Percentiles rank a stretch among this genome's conserved stretches.
Evolutionary conservation across 1,140 invertebrate genomes (phyloP).

Genomic region (Conus betulinus): DNA sequence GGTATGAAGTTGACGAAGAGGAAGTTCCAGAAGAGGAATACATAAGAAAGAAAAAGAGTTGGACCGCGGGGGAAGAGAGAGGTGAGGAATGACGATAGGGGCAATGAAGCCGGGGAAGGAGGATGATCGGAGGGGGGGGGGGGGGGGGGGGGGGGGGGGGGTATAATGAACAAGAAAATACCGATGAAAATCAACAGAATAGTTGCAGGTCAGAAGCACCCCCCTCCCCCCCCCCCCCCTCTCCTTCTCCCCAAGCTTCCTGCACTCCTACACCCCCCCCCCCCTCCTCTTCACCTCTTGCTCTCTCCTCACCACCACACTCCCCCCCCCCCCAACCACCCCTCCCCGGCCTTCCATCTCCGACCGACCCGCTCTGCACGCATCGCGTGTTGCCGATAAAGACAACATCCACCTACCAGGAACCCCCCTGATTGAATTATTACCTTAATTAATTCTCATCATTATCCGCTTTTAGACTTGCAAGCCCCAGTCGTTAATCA

Average conservation of each 20-base stretch:
- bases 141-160: neutral
- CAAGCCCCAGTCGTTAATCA: neutral
- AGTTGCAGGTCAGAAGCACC: too few relatives aligned
- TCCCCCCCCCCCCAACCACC: neutral
- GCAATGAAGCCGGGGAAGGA: too few relatives aligned
- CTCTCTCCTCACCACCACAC: neutral
- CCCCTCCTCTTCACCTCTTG: neutral
- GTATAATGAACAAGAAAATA: neutral
- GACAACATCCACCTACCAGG: constrained; percentile 2
- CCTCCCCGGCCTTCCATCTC: neutral
- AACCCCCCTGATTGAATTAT: constrained; percentile 3
- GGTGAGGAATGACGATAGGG: too few relatives aligned
- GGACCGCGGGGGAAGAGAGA: too few relatives aligned
- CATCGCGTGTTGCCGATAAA: constrained; percentile 4
- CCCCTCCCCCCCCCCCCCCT: too few relatives aligned
- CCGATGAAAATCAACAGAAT: neutral
- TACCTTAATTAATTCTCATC: constrained; percentile 24
- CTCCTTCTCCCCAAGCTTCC: too few relatives aligned
- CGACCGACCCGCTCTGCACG: neutral
- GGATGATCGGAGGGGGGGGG: too few relatives aligned
- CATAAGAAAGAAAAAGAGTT: neutral
- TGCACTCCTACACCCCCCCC: neutral
- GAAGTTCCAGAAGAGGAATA: neutral
- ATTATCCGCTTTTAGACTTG: neutral
- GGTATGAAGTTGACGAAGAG: too few relatives aligned